phyloP scores from a whole-genome alignment of 2,888 invertebrate species.

The Abrostola tripartita region DNA sequence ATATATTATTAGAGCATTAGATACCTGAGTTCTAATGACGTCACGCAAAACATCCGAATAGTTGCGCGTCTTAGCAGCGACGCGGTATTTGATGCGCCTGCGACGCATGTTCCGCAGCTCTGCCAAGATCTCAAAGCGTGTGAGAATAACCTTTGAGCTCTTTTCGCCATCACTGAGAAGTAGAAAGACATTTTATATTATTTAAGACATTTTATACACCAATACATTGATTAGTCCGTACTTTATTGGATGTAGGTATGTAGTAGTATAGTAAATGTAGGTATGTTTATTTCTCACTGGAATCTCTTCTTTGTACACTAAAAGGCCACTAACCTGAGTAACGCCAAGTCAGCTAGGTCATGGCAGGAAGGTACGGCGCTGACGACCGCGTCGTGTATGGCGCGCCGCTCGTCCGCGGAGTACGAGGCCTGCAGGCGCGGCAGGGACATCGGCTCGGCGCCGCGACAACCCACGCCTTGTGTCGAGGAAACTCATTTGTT shows the following conservation, averaged over 20 bases:
- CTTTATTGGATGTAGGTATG: too few relatives aligned
- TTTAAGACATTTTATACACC: background rate
- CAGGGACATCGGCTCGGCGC: conserved; percentile 68
- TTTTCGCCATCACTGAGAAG: conserved; percentile 30
- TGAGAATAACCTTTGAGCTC: conserved; percentile 42
- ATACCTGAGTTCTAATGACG: conserved; percentile 88
- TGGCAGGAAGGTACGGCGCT: conserved; percentile 71
- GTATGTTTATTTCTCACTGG: too few relatives aligned
- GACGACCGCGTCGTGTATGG: conserved; percentile 87
- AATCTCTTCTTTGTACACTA: too few relatives aligned
- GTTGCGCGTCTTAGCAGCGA: conserved; percentile 87
- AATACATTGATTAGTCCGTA: background rate
- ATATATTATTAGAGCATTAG: background rate
- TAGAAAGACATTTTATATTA: background rate
- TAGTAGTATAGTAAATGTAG: too few relatives aligned
- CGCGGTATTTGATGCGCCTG: conserved; percentile 88
- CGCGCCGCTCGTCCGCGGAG: conserved; percentile 87
- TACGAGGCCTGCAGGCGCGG: conserved; percentile 78
- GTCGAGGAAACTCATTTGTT: conserved; percentile 64
- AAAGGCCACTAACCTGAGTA: conserved; percentile 64
- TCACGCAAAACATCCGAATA: conserved; percentile 89
- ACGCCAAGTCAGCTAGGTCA: conserved; percentile 71
- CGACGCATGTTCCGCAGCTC: conserved; percentile 89
- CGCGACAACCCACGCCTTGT: conserved; percentile 68
- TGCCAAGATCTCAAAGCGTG: conserved; percentile 81